Base-by-base conservation (phyloP, 2,113 vertebrate species). In the Todiramphus chloris region DNA sequence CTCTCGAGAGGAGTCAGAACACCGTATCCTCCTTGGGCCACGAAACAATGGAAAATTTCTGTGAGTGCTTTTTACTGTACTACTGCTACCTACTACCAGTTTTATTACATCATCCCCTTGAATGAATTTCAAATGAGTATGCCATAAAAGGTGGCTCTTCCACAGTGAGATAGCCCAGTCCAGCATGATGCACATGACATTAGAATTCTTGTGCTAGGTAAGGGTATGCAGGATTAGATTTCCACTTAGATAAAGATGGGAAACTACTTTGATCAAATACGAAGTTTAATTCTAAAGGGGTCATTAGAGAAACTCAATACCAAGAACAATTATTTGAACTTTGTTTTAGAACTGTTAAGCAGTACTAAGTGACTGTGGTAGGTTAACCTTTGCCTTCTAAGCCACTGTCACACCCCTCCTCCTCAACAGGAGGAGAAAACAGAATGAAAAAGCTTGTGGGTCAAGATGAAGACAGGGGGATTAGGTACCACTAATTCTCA, bases 21-120 rank as follows among this genome's bases (percentile, higher is more conserved):
- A 98, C 8, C 95, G 98, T 41, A 98, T 99, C 44, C 98, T 99
- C n/a, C 95, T 95, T 50, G 98, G 98, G 10, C 79, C 95, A 6
- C 98, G 97, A 70, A 96, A 15, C 35, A 99, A 99, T 11, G 99
- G 99, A 72, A 99, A 98, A 83, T 99, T 99, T 95, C 93, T 99
- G 99, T 99, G 95, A 99, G 99, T 98, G 69, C 1, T 8, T 63
- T 66, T 62, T 73, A 31, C 25, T 63, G 24, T 44, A 31, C 1
- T 69, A 13, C 21, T 85, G n/a, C 23, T 55, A 9, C 68, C 81
- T 62, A 13, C 33, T 15, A 53, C 25, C 9, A 6, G 33, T 37
- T 13, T 53, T 64, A 56, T 18, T 64, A 30, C 11, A 59, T 5
- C 37, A 16, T 59, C 64, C 48, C 53, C 39, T 48, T 74, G 55